phyloP scores from a whole-genome alignment of 1,140 invertebrate species.

The Phortica variegata region DNA sequence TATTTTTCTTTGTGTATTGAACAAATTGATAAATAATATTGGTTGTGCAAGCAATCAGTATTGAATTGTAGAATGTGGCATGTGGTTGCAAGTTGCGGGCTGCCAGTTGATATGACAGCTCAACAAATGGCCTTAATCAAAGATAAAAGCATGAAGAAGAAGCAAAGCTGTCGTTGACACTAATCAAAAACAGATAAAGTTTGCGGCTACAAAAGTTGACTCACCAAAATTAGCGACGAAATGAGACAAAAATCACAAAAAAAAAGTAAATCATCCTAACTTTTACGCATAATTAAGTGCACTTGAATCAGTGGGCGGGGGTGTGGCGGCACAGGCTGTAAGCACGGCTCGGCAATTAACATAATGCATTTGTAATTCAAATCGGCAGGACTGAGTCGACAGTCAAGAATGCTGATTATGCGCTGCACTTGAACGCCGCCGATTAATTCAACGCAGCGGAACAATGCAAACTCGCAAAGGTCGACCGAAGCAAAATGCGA shows the following conservation, averaged over 20 bases:
- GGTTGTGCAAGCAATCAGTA: conserved; percentile 11
- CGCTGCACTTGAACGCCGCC: conserved; percentile 46
- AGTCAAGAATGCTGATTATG: conserved; percentile 34
- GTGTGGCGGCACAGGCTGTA: conserved; percentile 15
- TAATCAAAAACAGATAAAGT: conserved; percentile 20
- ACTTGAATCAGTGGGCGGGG: conserved; percentile 20
- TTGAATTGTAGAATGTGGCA: background rate
- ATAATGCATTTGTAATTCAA: conserved; percentile 21
- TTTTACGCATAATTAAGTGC: conserved; percentile 52
- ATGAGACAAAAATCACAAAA: conserved; percentile 31
- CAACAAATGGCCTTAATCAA: too few relatives aligned
- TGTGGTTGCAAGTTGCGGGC: too few relatives aligned
- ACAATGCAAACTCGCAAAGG: background rate
- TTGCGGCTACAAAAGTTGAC: too few relatives aligned
- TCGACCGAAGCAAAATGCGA: conserved; percentile 39
- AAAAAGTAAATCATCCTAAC: conserved; percentile 16
- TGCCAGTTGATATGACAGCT: too few relatives aligned
- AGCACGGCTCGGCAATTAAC: conserved; percentile 34
- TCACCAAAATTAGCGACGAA: conserved; percentile 38
- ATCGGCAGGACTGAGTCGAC: background rate
- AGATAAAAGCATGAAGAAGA: too few relatives aligned
- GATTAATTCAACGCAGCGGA: conserved; percentile 42
- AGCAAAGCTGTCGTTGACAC: conserved; percentile 28
- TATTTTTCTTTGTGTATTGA: too few relatives aligned
- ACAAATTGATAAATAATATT: conserved; percentile 15